phyloP scores from a whole-genome alignment of 2,113 vertebrate genomes.

The Glaucidium brasilianum region DNA sequence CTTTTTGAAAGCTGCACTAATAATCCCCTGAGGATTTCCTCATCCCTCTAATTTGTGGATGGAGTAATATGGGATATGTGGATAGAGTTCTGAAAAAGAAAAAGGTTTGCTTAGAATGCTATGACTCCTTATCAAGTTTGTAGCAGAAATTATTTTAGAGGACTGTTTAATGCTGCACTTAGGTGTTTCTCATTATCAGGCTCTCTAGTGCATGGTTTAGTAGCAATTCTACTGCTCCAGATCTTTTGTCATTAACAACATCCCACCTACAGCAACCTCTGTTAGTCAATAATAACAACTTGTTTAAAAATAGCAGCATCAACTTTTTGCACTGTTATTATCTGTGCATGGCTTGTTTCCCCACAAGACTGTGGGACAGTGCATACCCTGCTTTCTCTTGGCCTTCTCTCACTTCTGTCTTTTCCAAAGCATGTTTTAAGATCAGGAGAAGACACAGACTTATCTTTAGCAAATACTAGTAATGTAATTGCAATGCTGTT shows the following conservation, averaged over 20 bases:
- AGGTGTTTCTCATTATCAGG: constrained; percentile 56
- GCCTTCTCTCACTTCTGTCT: neutral
- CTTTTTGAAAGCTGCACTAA: neutral
- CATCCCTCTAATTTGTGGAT: neutral
- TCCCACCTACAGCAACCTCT: constrained; percentile 71
- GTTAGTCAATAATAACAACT: constrained; percentile 82
- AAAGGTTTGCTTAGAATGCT: neutral
- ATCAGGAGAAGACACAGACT: constrained; percentile 19
- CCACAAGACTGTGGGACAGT: constrained; percentile 15
- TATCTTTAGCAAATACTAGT: constrained; percentile 47
- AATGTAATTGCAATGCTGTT: constrained; percentile 45
- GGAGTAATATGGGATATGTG: neutral
- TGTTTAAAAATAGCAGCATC: constrained; percentile 73
- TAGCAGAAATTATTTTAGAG: neutral
- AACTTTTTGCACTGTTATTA: constrained; percentile 52
- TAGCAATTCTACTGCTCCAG: constrained; percentile 1
- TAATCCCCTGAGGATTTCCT: neutral
- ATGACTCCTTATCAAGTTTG: neutral
- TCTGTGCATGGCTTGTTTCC: constrained; percentile 36
- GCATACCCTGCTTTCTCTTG: neutral
- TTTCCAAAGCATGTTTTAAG: constrained; percentile 8
- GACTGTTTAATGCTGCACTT: constrained; percentile 24
- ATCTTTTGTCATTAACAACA: constrained; percentile 68
- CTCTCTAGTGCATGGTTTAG: constrained; percentile 11
- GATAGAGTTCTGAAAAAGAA: neutral